Conservation (phyloP, 2,113 vertebrate species). For the Nestor notabilis region DNA sequence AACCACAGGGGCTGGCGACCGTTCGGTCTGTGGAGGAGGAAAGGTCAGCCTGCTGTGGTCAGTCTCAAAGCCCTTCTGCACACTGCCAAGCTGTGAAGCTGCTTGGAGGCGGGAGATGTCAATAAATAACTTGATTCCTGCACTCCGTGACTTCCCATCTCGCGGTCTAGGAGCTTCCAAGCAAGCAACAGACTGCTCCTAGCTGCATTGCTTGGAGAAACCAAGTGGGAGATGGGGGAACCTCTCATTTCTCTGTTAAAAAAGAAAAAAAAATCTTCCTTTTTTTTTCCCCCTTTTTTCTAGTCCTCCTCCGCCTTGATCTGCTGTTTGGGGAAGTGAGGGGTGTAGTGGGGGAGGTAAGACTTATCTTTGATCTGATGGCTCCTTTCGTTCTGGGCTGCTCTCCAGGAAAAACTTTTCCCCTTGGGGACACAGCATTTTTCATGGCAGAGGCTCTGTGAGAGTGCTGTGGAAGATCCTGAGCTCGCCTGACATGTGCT, state of each 20-base stretch:
- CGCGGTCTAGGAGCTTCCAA: not conserved
- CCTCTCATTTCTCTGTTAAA: not conserved
- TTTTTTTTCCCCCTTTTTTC: not conserved
- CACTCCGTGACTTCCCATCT: not conserved
- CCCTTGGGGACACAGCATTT: not conserved
- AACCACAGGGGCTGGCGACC: not conserved
- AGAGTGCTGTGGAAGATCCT: not conserved
- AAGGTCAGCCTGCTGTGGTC: conserved; percentile 1
- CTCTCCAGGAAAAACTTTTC: conserved; percentile 7
- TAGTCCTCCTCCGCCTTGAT: not conserved
- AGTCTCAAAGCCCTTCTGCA: not conserved
- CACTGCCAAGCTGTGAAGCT: not conserved
- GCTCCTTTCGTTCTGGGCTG: conserved; percentile 2
- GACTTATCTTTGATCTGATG: conserved; percentile 38
- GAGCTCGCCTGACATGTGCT: not conserved
- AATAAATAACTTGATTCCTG: conserved; percentile 5
- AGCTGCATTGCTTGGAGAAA: not conserved
- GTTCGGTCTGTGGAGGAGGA: not conserved
- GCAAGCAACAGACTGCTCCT: not conserved
- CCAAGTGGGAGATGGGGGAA: not conserved
- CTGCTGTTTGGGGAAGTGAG: conserved; percentile 17
- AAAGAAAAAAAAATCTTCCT: not conserved
- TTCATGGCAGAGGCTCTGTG: not conserved
- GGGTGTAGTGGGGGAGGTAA: not conserved
- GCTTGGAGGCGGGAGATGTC: not conserved